phyloP scores from a whole-genome alignment of 2,888 invertebrate genomes.

The Eilema griseolum region DNA sequence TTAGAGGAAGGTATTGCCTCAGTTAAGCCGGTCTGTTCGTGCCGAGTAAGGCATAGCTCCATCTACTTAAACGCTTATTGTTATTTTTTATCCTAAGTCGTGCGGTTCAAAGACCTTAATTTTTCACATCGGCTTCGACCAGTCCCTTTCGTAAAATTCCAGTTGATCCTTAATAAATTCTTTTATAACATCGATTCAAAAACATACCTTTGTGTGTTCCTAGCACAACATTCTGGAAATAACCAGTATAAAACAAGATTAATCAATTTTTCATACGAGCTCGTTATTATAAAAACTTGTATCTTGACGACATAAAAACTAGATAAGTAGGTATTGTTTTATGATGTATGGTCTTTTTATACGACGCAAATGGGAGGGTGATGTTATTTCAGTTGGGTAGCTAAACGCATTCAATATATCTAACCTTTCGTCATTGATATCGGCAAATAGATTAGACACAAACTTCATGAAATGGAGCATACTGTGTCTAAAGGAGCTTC shows the following conservation, averaged over 20 bases:
- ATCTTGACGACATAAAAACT: not conserved
- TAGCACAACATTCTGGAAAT: not conserved
- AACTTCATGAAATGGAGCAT: not conserved
- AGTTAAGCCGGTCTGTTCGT: not conserved
- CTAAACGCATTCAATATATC: not conserved
- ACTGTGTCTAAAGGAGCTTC: not conserved
- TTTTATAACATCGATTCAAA: slow-evolving; percentile 3
- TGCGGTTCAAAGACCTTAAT: not conserved
- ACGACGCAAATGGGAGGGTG: not conserved
- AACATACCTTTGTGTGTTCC: not conserved
- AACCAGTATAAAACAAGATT: slow-evolving; percentile 9
- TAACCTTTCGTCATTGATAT: not conserved
- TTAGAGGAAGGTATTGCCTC: not conserved
- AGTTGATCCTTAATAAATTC: not conserved
- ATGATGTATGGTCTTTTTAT: not conserved
- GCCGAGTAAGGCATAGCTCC: not conserved
- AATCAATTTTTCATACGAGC: not conserved
- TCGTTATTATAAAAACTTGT: not conserved
- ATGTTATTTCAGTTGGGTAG: not conserved
- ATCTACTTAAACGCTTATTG: slow-evolving; percentile 6
- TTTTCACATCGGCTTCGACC: not conserved
- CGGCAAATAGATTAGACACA: not conserved
- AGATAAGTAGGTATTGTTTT: not conserved
- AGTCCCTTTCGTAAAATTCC: not conserved
- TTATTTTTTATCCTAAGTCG: slow-evolving; percentile 7